These are phyloP conservation scores for Rhincodon typus DNA, from an alignment of 2,797 vertebrate species.

Conservation along the genomic window DNA sequence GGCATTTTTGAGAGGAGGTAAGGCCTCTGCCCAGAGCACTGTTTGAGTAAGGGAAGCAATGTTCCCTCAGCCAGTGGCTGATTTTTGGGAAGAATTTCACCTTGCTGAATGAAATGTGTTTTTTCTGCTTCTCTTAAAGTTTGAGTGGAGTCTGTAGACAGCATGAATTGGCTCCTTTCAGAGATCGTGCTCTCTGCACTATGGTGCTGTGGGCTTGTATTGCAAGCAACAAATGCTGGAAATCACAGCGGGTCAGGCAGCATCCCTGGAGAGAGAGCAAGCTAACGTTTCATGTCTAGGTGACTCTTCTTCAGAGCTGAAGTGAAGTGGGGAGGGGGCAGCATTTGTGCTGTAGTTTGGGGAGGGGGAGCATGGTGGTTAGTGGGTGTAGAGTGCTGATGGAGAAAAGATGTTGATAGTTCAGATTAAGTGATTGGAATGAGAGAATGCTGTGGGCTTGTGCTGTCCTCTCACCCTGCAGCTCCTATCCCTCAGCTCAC, in stretches of 20 bases:
- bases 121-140: background rate
- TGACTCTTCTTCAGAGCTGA: too few species aligned
- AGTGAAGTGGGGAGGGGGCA: too few species aligned
- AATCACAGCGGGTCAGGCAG: too few species aligned
- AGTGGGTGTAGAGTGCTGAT: too few species aligned
- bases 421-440: too few species aligned
- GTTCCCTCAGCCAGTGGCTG: background rate
- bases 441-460: background rate
- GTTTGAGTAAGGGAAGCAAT: background rate
- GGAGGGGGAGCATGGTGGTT: too few species aligned
- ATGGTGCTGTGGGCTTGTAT: background rate
- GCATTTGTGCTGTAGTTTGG: too few species aligned
- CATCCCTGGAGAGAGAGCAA: too few species aligned
- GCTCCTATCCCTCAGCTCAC: too few species aligned
- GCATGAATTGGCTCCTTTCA: background rate
- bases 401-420: too few species aligned
- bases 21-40: background rate
- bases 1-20: background rate
- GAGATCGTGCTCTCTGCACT: background rate
- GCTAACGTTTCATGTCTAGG: too few species aligned
- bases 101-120: background rate
- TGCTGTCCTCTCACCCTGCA: background rate
- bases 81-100: background rate
- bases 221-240: too few species aligned
- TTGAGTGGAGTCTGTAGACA: background rate